Evolutionary conservation across 1,140 invertebrate genomes (phyloP).

Genomic region (Helicoverpa zea): DNA sequence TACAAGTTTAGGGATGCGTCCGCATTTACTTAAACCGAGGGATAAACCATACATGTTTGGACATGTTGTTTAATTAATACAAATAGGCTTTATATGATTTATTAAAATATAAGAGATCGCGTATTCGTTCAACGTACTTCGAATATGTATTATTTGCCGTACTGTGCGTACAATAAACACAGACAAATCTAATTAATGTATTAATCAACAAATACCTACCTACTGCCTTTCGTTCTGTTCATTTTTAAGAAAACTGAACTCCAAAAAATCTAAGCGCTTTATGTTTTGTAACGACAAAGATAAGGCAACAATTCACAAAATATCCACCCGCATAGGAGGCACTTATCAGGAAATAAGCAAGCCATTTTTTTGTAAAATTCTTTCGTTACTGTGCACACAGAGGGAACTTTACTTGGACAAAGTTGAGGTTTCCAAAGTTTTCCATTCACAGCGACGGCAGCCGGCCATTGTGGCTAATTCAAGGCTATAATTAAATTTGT

Average conservation of each 20-base stretch:
- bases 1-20: conserved; percentile 59
- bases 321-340: conserved; percentile 16
- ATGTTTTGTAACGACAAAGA: conserved; percentile 4
- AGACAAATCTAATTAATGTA: no score
- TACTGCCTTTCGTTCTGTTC: no score
- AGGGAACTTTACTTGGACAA: conserved; percentile 72
- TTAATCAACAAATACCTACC: no score
- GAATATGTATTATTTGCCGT: no score
- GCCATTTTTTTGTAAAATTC: conserved; percentile 69
- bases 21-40: conserved; percentile 6
- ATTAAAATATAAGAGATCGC: neutral
- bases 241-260: no score
- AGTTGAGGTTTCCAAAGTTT: conserved; percentile 79
- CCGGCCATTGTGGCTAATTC: conserved; percentile 82
- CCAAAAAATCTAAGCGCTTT: neutral
- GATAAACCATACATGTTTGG: conserved; percentile 33
- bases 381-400: conserved; percentile 65
- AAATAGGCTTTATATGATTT: conserved; percentile 8
- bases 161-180: no score
- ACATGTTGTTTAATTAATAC: conserved; percentile 36
- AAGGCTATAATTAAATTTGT: conserved; percentile 83
- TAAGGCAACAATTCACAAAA: conserved; percentile 30
- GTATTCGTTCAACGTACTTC: no score
- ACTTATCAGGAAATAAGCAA: conserved; percentile 60
- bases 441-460: conserved; percentile 71